Evolutionary conservation across 2,113 vertebrate genomes (phyloP), one percentile per base, ranked within the genome.

Genomic region (Gorilla gorilla): DNA sequence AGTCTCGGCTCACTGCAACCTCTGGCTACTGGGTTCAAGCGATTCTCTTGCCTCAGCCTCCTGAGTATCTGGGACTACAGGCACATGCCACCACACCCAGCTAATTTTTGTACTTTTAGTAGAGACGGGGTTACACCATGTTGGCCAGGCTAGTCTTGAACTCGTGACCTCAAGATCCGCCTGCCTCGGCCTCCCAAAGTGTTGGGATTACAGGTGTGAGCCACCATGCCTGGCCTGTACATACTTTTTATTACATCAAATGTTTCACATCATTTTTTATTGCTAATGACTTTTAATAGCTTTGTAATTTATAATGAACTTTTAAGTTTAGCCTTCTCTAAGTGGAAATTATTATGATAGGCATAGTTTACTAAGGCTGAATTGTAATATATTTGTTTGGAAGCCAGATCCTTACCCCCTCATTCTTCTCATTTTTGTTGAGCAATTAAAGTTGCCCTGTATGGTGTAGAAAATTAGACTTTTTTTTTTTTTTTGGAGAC

Each of bases 171-270:
- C 52, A 20, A 20, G 14, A 55, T 55, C 52, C 6, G 5, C 52
- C 52, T 55, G 52, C 52, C 52, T 55, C 2, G 0, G 52, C 52
- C 18, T 55, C 52, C 52, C 52, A 55, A 20, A 55, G 18, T 55
- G 52, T 55, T 55, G 52, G 18, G 52, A 55, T 55, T 55, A 55
- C 18, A 55, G 52, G 52, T 18, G 2, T 20, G 52, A 55, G 52
- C 52, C 52, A 2, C 52, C 7, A 2, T 0, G 6, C 52, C 52
- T 55, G 52, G 18, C 18, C 6, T 78, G 4, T 87, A 38, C 6
- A 50, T 50, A 45, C 38, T 73, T 92, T 72, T 86, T 92, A 59
- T 90, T 93, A 90, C 88, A 80, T 89, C 79, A 95, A 23, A 3
- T 73, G 25, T 75, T 35, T 90, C 23, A 27, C 16, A 40, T 92